A percentile compares a stretch with the other conserved stretches of the same genome.
Conservation (phyloP, 2,113 vertebrate genomes). For the Penelope pileata region DNA sequence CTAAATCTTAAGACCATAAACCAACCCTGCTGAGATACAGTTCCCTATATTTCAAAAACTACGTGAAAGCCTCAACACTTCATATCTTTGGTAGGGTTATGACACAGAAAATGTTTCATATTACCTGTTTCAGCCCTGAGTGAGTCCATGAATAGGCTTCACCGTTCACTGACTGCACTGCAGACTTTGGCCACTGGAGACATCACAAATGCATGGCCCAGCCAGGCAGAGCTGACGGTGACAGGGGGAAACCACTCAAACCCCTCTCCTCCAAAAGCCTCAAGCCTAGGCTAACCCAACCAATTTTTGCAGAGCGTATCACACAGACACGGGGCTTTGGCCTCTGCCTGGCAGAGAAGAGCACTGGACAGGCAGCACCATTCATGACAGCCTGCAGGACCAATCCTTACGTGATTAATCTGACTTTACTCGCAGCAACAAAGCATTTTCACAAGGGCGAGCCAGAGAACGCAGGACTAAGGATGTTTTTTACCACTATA, state of each 20-base stretch:
- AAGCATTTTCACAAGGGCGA: not conserved
- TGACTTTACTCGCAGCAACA: not conserved
- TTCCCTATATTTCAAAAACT: not conserved
- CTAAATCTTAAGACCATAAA: not conserved
- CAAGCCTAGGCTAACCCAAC: not conserved
- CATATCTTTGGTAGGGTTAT: not conserved
- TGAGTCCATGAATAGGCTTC: not conserved
- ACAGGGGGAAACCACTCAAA: not conserved
- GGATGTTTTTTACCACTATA: not conserved
- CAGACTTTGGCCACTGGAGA: not conserved
- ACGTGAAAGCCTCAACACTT: not conserved
- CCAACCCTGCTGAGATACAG: not conserved
- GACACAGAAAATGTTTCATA: not conserved
- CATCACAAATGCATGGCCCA: not conserved
- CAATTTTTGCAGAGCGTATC: fast-evolving
- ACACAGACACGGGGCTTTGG: not conserved
- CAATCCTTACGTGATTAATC: fast-evolving
- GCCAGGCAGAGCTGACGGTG: not conserved
- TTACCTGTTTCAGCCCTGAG: not conserved
- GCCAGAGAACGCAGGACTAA: not conserved
- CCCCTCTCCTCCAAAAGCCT: not conserved
- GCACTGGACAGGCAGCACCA: not conserved
- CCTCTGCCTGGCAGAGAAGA: not conserved
- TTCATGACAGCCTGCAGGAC: not conserved
- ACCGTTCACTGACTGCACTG: fast-evolving